Percentiles rank a stretch among this genome's conserved stretches.
These are phyloP conservation scores for Lasius fuliginosus DNA, from an alignment of 2,888 invertebrate genomes.

Conservation along the genomic window DNA sequence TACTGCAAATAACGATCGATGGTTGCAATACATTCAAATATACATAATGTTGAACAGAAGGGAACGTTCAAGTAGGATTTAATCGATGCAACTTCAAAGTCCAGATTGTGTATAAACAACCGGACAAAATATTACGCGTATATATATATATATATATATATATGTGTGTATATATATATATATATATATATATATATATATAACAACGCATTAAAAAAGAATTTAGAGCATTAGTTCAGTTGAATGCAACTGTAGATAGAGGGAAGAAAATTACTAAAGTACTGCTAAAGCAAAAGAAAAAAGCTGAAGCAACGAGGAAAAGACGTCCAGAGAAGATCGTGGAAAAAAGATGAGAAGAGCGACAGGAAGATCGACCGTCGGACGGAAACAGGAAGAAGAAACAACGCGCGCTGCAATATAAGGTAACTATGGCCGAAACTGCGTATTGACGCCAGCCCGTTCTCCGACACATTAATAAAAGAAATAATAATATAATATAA, in stretches of 20 bases:
- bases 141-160: conserved; percentile 43
- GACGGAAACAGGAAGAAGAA: conserved; percentile 58
- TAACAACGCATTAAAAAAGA: conserved; percentile 65
- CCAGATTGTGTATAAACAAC: conserved; percentile 66
- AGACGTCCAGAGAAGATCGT: conserved; percentile 62
- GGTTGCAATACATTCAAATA: conserved; percentile 40
- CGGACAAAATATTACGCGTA: conserved; percentile 66
- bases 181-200: conserved; percentile 24
- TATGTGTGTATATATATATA: no score
- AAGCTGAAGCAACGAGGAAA: conserved; percentile 54
- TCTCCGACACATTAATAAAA: conserved; percentile 85
- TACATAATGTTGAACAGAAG: conserved; percentile 22
- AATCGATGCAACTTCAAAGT: conserved; percentile 64
- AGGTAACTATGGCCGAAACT: conserved; percentile 81
- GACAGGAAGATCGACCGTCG: conserved; percentile 59
- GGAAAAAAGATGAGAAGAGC: conserved; percentile 50
- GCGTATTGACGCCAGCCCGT: conserved; percentile 85
- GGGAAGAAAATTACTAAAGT: conserved; percentile 27
- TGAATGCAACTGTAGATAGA: conserved; percentile 47
- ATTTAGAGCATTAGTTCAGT: conserved; percentile 50
- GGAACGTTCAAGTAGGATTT: conserved; percentile 40
- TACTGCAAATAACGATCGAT: conserved; percentile 48
- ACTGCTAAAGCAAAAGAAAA: conserved; percentile 7
- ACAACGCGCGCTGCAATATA: conserved; percentile 65
- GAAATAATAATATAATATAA: conserved; percentile 80